Evolutionary conservation across 37 sponge, comb jelly and placozoan species (phyloP), one percentile per base, ranked within the genome.

Genomic region (Tethya wilhelma): DNA sequence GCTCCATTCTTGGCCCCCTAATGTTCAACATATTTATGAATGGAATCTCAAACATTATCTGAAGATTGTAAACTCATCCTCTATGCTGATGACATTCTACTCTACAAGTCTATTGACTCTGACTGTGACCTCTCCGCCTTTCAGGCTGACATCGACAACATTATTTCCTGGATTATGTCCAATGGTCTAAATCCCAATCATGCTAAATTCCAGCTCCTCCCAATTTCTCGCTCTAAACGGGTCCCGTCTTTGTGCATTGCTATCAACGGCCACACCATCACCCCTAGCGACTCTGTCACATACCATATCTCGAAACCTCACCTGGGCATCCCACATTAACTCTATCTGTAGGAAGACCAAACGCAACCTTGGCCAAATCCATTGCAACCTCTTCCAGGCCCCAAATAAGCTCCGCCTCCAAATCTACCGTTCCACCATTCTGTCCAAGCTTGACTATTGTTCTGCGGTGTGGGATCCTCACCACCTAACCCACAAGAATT

Each of bases 51-150:
- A 37, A 75, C 8, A 26, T 75, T 75, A 11, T 75, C 62, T 30
- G 4, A 9, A 26, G 40, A 56, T 38, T 41, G 44, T 38, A 78
- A 38, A 12, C 26, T 78, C 9, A 44, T 45, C 8, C 49, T 78
- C 33, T 78, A 66, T 33, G 79, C 79, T 25, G 79, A 78, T 64
- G 79, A 78, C 30, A 66, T 64, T 31, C 34, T 78, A 4, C 79
- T 78, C 23, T 63, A 65, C 56, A 67, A 68, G 40, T 39, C 71
- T 56, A 33, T 79, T 4, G 22, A 68, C 28, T 69, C 58, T 4
- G 38, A 36, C 7, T 4, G 4, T 36, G 80, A 68, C 53, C 34
- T 56, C n/a, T 2, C 3, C 2, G 37, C 4, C 30, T 53, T 79
- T 69, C 80, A 79, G 59, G 2, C 3, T 31, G 80, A 79, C 34